Evolutionary conservation across 23 tunicate genomes (phyloP).

Genomic region (Diplosoma virens): DNA sequence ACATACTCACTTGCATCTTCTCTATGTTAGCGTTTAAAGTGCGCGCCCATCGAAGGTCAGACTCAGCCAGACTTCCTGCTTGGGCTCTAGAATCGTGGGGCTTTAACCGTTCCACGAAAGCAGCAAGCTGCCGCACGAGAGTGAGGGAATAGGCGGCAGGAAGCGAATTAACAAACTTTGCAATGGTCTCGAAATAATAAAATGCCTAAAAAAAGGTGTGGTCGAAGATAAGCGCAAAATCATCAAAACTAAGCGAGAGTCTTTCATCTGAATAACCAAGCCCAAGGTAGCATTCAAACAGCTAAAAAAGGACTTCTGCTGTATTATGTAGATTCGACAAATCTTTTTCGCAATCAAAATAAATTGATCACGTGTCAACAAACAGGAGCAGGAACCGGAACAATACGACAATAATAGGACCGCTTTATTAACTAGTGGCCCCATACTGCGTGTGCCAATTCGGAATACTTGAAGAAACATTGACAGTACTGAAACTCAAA

Average conservation of each 20-base stretch:
- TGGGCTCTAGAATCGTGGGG: conserved; percentile 73
- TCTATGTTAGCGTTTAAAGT: conserved; percentile 29
- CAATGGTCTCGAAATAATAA: conserved; percentile 83
- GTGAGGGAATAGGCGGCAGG: conserved; percentile 63
- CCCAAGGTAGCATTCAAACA: too few relatives aligned
- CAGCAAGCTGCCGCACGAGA: conserved; percentile 46
- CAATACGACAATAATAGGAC: too few relatives aligned
- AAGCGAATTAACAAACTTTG: conserved; percentile 45
- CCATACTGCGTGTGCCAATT: too few relatives aligned
- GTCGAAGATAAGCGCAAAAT: not conserved
- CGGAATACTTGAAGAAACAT: too few relatives aligned
- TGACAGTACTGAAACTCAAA: too few relatives aligned
- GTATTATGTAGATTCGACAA: too few relatives aligned
- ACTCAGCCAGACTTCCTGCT: conserved; percentile 47
- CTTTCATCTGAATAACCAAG: too few relatives aligned
- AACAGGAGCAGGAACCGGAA: too few relatives aligned
- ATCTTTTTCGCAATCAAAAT: too few relatives aligned
- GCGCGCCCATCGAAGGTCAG: conserved; percentile 54
- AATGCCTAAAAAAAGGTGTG: conserved; percentile 70
- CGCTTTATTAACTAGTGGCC: too few relatives aligned
- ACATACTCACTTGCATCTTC: conserved; percentile 57
- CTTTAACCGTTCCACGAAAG: conserved; percentile 44
- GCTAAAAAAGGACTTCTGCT: too few relatives aligned
- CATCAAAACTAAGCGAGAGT: not conserved
- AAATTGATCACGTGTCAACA: too few relatives aligned